Evolutionary conservation across 2,113 vertebrate species (phyloP), one percentile per base, ranked within the genome.

Genomic region (Lophura nycthemera): DNA sequence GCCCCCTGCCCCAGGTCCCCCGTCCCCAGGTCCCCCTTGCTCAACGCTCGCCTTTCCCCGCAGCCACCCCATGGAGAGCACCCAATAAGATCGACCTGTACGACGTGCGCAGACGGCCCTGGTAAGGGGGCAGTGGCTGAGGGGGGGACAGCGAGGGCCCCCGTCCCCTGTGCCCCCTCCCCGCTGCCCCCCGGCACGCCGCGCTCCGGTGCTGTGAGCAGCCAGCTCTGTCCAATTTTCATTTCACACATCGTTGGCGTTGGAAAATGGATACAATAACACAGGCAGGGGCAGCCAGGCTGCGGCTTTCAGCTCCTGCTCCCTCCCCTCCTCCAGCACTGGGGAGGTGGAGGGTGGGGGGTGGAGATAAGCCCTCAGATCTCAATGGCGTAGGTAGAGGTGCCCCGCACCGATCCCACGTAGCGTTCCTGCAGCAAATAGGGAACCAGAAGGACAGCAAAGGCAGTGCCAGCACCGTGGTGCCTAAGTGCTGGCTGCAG

Each of bases 31-130:
- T 32, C 24, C 61, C 24, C 5, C 50, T 52, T 60, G 1, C 83
- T 93, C 63, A 91, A 38, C 2, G 0, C 59, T 63, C 94, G 21
- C 82, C 30, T 93, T 97, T 43, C 45, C 76, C 95, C 34, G 3
- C 97, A 99, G 99, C 99, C 83, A 99, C 99, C 66, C 99, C 98
- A 0, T 99, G 99, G 99, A 98, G 98, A 97, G 98, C 98, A 7
- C 99, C 99, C 92, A 99, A 99, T 92, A 99, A 99, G 98, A 99
- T 99, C 13, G 99, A 99, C 98, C 98, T 99, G 90, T 99, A 99
- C 0, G 99, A 99, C 1, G 99, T 99, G 76, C 98, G 99, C 96
- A 97, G 99, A 90, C 98, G 99, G 93, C 99, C 99, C 25, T 99
- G 99, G 99, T 99, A 96, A 99, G 99, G 61, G 54, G 87, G 76